Evolutionary conservation across 2,888 invertebrate genomes (phyloP), one percentile per base, ranked within the genome.

Genomic region (Cephus spinipes): DNA sequence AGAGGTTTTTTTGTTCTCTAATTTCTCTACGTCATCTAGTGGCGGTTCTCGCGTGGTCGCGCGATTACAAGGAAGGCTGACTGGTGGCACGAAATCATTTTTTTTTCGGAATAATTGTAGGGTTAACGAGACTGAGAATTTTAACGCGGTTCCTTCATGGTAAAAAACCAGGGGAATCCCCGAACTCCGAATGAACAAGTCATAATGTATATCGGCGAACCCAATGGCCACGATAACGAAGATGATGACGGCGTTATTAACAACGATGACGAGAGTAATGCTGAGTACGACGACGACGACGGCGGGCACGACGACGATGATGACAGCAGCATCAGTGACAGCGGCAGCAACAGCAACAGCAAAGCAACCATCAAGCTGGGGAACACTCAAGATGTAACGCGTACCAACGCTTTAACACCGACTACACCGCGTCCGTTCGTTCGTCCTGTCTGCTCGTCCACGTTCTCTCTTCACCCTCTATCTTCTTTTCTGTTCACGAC

Each of bases 281-380:
- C 32, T 32, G 32, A 71, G 71, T 33, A 71, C 12, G 71, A 71
- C 32, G 32, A 31, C 71, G 71, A 71, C 71, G 71, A 71, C 30
- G 71, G 32, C 31, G 71, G 71, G 71, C 71, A 33, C 32, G 12
- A 23, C 6, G 6, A 71, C 71, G 33, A 33, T 23, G 31, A 33
- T 33, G 71, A 71, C 71, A 33, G 71, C 71, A 71, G 71, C 32
- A 33, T 31, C 71, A 71, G 71, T 32, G 30, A 32, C 69, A 69
- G 81, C 82, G 81, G 81, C 82, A 84, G 83, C 81, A 81, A 84
- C 84, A 86, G 84, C 85, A 84, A 86, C 84, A 86, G 84, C 86
- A 87, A 87, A 84, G 87, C 89, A 85, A 87, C 87, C 87, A 87
- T 87, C 83, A 87, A 88, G 83, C 85, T 85, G 85, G 84, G 84